These are phyloP conservation scores for Clarias gariepinus DNA, from an alignment of 2,113 vertebrate genomes.

Conservation along the genomic window DNA sequence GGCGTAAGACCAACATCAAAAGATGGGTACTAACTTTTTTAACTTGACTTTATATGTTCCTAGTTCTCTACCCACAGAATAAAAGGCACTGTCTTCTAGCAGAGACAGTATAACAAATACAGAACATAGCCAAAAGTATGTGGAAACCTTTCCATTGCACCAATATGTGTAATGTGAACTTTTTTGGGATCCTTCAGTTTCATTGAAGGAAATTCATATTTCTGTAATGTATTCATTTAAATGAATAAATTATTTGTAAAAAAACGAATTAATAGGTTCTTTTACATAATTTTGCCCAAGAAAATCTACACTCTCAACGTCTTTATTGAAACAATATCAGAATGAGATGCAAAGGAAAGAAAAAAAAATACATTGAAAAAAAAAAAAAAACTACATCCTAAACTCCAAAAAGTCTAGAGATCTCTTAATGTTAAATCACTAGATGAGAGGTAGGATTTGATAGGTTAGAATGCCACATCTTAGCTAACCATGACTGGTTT, in stretches of 20 bases:
- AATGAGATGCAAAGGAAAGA: conserved; percentile 63
- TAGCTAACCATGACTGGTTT: not conserved
- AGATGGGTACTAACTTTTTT: no score
- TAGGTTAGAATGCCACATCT: not conserved
- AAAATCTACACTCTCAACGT: not conserved
- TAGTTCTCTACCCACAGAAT: conserved; percentile 8
- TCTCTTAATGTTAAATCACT: not conserved
- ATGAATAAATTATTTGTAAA: not conserved
- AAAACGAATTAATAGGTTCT: not conserved
- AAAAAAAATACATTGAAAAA: conserved; percentile 47
- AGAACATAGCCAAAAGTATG: not conserved
- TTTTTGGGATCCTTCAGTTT: not conserved
- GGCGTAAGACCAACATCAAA: no score
- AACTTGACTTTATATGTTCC: not conserved
- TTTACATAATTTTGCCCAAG: not conserved
- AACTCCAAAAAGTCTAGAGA: not conserved
- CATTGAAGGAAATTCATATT: not conserved
- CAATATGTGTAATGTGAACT: not conserved
- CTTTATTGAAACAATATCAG: conserved; percentile 40
- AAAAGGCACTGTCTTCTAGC: conserved; percentile 8
- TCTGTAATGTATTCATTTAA: not conserved
- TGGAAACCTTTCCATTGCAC: not conserved
- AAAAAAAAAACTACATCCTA: not conserved
- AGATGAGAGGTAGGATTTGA: not conserved
- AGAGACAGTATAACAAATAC: conserved; percentile 1